These are phyloP conservation scores for Mythimna pallens DNA, from an alignment of 2,888 invertebrate species.

Conservation along the genomic window DNA sequence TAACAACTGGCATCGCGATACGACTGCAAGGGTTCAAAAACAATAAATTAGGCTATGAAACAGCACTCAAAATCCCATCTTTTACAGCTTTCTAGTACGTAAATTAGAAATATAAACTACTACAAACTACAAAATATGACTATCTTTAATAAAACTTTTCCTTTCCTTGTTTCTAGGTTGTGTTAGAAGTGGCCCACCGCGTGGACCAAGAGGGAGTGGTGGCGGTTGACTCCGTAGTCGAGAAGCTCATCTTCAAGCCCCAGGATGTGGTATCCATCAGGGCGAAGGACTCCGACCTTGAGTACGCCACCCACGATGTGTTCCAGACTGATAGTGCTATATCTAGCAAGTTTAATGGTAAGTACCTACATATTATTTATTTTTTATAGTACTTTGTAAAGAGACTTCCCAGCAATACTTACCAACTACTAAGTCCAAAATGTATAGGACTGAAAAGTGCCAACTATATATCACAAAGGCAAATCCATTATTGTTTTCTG, in stretches of 20 bases:
- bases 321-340: constrained; percentile 98
- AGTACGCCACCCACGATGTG: constrained; percentile 96
- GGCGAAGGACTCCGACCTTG: constrained; percentile 96
- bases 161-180: constrained; percentile 86
- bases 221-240: constrained; percentile 93
- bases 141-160: not conserved
- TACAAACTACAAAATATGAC: not conserved
- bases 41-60: not conserved
- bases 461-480: too few relatives aligned
- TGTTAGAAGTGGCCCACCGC: constrained; percentile 96
- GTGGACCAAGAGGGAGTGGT: constrained; percentile 93
- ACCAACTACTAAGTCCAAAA: too few relatives aligned
- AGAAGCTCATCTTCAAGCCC: constrained; percentile 95
- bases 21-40: too few relatives aligned
- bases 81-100: too few relatives aligned
- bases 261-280: constrained; percentile 96
- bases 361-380: constrained; percentile 58
- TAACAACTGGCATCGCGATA: too few relatives aligned
- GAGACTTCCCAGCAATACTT: too few relatives aligned
- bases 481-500: too few relatives aligned
- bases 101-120: not conserved
- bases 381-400: not conserved
- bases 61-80: not conserved
- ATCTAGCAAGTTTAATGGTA: constrained; percentile 94
- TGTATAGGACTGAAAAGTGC: too few relatives aligned